These are phyloP conservation scores for Hecatera dysodea DNA, from an alignment of 2,888 invertebrate genomes.

Conservation along the genomic window DNA sequence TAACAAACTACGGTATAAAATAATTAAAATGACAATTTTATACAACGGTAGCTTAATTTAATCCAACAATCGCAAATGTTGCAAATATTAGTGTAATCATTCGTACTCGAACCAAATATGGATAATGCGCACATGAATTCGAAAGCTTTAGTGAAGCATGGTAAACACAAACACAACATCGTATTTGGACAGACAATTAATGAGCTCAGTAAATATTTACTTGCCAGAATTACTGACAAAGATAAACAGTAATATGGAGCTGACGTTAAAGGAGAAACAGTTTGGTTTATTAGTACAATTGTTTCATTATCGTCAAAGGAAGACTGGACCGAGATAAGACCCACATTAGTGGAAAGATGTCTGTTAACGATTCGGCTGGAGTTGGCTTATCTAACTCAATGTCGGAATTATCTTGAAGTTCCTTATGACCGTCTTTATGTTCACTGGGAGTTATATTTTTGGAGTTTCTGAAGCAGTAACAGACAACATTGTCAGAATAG, in stretches of 20 bases:
- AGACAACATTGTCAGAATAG: neutral
- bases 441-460: neutral
- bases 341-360: conserved; percentile 52
- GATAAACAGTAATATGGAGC: conserved; percentile 63
- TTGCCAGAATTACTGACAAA: conserved; percentile 66
- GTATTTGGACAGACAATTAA: conserved; percentile 64
- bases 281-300: conserved; percentile 63
- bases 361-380: conserved; percentile 32
- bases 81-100: conserved; percentile 7
- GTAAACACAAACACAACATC: conserved; percentile 46
- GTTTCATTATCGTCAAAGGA: conserved; percentile 46
- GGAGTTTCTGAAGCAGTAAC: neutral
- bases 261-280: conserved; percentile 47
- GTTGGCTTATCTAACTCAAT: conserved; percentile 17
- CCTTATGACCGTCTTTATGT: conserved; percentile 11
- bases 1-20: no score
- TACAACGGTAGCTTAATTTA: neutral
- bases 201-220: conserved; percentile 65
- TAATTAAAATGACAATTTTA: neutral
- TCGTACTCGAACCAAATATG: conserved; percentile 22
- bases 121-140: conserved; percentile 36
- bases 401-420: conserved; percentile 23
- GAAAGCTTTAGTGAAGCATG: conserved; percentile 34
- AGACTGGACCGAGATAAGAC: conserved; percentile 32
- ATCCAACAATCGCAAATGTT: conserved; percentile 23